Evolutionary conservation across 2,113 vertebrate genomes (phyloP).

Genomic region (Silurus meridionalis): DNA sequence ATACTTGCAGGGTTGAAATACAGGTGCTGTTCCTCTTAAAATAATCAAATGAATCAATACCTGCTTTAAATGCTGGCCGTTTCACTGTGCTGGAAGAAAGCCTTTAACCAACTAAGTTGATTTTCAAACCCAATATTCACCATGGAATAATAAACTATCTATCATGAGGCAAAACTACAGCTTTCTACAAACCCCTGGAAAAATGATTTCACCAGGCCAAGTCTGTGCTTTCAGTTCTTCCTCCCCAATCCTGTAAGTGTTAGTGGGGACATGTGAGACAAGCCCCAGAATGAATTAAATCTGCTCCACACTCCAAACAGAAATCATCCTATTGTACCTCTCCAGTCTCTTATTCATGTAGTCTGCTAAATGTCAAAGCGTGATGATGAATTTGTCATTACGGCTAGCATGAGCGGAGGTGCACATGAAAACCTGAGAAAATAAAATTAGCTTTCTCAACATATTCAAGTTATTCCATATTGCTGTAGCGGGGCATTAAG

Average conservation of each 20-base stretch:
- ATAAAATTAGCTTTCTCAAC: neutral
- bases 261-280: neutral
- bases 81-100: no score
- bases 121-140: neutral
- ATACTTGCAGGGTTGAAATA: no score
- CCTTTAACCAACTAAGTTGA: no score
- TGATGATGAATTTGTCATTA: neutral
- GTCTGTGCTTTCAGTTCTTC: neutral
- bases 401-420: neutral
- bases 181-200: neutral
- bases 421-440: neutral
- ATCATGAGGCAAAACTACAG: neutral
- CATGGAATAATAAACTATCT: neutral
- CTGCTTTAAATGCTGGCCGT: neutral
- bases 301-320: neutral
- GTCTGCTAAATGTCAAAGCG: neutral
- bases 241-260: neutral
- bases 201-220: neutral
- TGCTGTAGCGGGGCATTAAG: neutral
- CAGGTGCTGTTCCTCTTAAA: neutral
- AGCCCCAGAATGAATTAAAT: neutral
- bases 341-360: neutral
- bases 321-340: no score
- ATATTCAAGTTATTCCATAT: neutral
- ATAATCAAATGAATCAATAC: neutral